Base-by-base conservation (phyloP, 2,888 invertebrate species). In the Aricia artaxerxes region DNA sequence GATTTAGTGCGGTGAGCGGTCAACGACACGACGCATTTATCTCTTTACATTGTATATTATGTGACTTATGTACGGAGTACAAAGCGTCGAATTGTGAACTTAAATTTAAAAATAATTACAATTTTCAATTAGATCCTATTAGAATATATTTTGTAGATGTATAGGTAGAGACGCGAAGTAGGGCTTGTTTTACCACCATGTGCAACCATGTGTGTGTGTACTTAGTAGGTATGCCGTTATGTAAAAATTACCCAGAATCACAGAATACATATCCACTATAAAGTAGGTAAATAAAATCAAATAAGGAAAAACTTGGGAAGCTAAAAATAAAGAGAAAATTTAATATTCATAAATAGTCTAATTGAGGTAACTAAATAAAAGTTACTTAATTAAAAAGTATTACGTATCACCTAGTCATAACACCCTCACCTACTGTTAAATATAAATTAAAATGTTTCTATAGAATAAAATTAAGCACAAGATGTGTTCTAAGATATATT, bases 1-100 rank as follows among this genome's bases (percentile, higher is more conserved):
- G 92, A 92, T 91, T 92, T 91, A 91, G 89, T 87, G 87, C 87
- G 90, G 89, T 90, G 89, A 86, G 87, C 87, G 90, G 89, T 90
- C 89, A 88, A 87, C 84, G 90, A 83, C 86, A 80, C 78, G 79
- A 80, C 78, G 79, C 81, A 82, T 82, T 82, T 80, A 81, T 81
- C 79, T 64, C 79, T 35, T 79, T 77, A 75, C 79, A 76, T 76
- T 76, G 76, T 76, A 76, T 53, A 40, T 6, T 6, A 75, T 31
- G 16, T 31, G 53, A 75, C 75, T 75, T 75, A 75, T 75, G 75
- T 75, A 53, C 73, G 38, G 0, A 35, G 7, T 5, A 13, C n/a
- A 40, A n/a, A 24, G 44, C n/a, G 44, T n/a, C 49, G n/a, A 40
- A 73, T 44, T 44, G 44, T 24, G 49, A 24, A 44, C 73, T 73